A percentile compares a stretch with the other conserved stretches of the same genome.
phyloP scores from a whole-genome alignment of 1,140 invertebrate genomes.

The fruit fly (Drosophila melanogaster) region DNA sequence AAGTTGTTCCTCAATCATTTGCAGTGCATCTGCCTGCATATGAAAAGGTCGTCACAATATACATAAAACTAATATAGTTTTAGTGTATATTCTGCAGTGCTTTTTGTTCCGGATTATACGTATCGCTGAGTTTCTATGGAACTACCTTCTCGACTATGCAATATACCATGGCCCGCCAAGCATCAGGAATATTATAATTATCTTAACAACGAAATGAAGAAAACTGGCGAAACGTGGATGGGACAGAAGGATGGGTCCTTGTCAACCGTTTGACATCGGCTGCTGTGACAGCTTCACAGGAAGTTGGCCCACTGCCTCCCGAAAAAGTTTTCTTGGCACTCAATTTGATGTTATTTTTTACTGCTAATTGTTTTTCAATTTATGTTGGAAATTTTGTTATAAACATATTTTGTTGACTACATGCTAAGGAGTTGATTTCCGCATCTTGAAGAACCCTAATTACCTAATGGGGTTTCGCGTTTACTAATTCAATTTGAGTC shows the following conservation, averaged over 20 bases:
- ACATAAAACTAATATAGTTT: conserved; percentile 3
- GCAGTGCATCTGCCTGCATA: neutral
- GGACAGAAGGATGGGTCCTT: conserved; percentile 21
- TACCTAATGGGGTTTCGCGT: conserved; percentile 35
- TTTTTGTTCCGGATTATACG: conserved; percentile 8
- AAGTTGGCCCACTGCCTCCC: conserved; percentile 22
- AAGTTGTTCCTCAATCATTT: neutral
- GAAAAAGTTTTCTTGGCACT: conserved; percentile 28
- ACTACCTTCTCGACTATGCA: conserved; percentile 18
- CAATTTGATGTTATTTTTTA: conserved; percentile 51
- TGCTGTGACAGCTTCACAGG: conserved; percentile 32
- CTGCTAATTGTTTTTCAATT: conserved; percentile 72
- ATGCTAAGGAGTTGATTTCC: conserved; percentile 53
- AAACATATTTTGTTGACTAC: conserved; percentile 23
- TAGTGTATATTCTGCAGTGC: neutral
- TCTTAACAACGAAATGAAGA: conserved; percentile 27
- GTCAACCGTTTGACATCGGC: conserved; percentile 34
- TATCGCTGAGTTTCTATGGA: conserved; percentile 34
- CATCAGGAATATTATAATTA: conserved; percentile 42
- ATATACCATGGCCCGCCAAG: conserved; percentile 17
- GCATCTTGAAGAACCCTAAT: conserved; percentile 28
- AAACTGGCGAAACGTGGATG: conserved; percentile 10
- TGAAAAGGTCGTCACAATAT: no score
- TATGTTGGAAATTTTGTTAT: conserved; percentile 51
- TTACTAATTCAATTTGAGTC: neutral